Evolutionary conservation across 1,140 invertebrate species (phyloP).

Genomic region (Atta texana): DNA sequence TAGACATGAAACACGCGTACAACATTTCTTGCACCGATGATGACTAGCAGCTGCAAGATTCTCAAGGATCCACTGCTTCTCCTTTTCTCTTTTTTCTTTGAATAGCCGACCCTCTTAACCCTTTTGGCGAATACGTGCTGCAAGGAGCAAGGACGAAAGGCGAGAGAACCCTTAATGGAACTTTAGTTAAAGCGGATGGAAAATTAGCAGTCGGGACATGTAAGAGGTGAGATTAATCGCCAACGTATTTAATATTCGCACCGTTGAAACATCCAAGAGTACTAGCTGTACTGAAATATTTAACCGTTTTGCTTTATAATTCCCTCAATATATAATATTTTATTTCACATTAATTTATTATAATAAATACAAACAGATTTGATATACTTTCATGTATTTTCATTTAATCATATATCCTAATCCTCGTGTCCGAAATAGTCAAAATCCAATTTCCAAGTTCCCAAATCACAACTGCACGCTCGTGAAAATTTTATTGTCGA

Average conservation of each 20-base stretch:
- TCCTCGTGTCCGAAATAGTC: not conserved
- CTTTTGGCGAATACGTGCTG: conserved; percentile 46
- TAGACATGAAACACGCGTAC: conserved; percentile 61
- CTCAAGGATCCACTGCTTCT: conserved; percentile 68
- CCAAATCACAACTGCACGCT: conserved; percentile 1
- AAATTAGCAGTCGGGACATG: conserved; percentile 34
- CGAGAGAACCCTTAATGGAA: conserved; percentile 26
- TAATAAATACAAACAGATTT: not conserved
- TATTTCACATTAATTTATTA: conserved; percentile 7
- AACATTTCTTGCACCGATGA: conserved; percentile 64
- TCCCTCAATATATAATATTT: not conserved
- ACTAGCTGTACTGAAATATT: not conserved
- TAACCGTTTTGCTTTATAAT: not conserved
- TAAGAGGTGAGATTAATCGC: conserved; percentile 48
- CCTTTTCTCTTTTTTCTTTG: conserved; percentile 7
- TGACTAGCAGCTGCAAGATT: conserved; percentile 75
- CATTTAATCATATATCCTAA: not conserved
- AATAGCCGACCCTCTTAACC: conserved; percentile 65
- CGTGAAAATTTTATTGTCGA: conserved; percentile 40
- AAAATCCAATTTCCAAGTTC: conserved; percentile 30
- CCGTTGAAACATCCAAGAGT: not conserved
- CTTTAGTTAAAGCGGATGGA: conserved; percentile 56
- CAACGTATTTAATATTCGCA: conserved; percentile 40
- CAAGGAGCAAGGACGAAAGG: conserved; percentile 41
- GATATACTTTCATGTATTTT: not conserved